Evolutionary conservation across 2,113 vertebrate genomes (phyloP).

Genomic region (Formicarius rufipectus): DNA sequence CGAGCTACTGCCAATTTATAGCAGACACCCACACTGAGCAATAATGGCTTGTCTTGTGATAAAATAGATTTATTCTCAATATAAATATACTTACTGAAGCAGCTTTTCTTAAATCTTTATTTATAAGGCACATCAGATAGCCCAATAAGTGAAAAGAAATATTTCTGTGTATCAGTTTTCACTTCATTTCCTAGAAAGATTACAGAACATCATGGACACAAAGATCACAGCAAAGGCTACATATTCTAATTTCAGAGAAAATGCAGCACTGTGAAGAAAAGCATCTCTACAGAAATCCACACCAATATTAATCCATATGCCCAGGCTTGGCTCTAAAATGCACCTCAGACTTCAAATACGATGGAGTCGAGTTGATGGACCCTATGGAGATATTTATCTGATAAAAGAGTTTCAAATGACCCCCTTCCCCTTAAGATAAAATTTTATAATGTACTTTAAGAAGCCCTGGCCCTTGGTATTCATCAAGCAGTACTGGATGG

Average conservation of each 20-base stretch:
- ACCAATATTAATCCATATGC: neutral
- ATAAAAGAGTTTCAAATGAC: constrained; percentile 5
- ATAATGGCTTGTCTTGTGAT: constrained; percentile 53
- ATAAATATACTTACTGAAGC: constrained; percentile 61
- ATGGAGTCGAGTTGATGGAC: neutral
- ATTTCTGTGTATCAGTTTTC: constrained; percentile 20
- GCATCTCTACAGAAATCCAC: neutral
- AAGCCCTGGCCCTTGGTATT: neutral
- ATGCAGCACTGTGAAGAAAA: neutral
- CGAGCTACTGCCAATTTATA: constrained; percentile 62
- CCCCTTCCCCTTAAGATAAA: neutral
- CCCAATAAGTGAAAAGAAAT: neutral
- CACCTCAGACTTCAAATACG: neutral
- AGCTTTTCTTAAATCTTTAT: constrained; percentile 61
- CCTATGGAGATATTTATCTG: neutral
- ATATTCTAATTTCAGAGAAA: neutral
- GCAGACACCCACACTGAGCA: constrained; percentile 50
- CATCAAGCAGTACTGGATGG: neutral
- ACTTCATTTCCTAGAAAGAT: constrained; percentile 42
- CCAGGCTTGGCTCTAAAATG: neutral
- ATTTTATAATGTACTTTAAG: neutral
- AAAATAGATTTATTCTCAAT: constrained; percentile 61
- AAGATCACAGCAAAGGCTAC: neutral
- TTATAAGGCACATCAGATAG: constrained; percentile 45
- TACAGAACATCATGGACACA: neutral